phyloP scores from a whole-genome alignment of 2,888 invertebrate genomes.

The Tinea semifulvella region DNA sequence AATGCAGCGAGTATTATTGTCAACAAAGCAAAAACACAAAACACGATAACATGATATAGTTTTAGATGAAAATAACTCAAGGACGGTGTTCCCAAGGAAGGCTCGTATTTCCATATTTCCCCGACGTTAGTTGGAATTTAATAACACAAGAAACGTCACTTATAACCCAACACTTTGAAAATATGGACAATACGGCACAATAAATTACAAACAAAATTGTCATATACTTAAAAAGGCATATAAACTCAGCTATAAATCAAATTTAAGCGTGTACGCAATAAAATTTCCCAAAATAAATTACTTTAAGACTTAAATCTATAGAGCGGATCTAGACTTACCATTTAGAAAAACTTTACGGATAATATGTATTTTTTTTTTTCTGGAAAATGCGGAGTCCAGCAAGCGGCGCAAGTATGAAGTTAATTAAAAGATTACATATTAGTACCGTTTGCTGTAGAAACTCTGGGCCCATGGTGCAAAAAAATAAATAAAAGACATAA shows the following conservation, averaged over 20 bases:
- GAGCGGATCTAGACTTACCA: too few species aligned
- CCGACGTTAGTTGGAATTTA: not conserved
- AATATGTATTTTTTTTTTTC: too few species aligned
- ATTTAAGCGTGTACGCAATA: constrained; percentile 5
- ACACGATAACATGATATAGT: not conserved
- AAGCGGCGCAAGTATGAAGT: too few species aligned
- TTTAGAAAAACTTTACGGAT: too few species aligned
- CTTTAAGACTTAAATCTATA: not conserved
- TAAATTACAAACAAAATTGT: not conserved
- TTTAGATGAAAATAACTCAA: constrained; percentile 3
- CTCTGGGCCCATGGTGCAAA: too few species aligned
- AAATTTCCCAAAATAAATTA: constrained; percentile 5
- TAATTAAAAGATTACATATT: too few species aligned
- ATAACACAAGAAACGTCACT: too few species aligned
- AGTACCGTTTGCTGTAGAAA: too few species aligned
- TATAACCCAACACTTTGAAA: too few species aligned
- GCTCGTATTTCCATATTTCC: not conserved
- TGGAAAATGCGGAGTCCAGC: too few species aligned
- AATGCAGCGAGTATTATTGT: constrained; percentile 3
- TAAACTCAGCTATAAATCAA: not conserved
- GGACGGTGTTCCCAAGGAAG: not conserved
- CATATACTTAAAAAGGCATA: not conserved
- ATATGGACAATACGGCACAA: not conserved
- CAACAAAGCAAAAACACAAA: constrained; percentile 1
- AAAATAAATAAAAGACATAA: too few species aligned